Base-by-base conservation (phyloP, 1,140 invertebrate species). In the Paracyclopina nana region DNA sequence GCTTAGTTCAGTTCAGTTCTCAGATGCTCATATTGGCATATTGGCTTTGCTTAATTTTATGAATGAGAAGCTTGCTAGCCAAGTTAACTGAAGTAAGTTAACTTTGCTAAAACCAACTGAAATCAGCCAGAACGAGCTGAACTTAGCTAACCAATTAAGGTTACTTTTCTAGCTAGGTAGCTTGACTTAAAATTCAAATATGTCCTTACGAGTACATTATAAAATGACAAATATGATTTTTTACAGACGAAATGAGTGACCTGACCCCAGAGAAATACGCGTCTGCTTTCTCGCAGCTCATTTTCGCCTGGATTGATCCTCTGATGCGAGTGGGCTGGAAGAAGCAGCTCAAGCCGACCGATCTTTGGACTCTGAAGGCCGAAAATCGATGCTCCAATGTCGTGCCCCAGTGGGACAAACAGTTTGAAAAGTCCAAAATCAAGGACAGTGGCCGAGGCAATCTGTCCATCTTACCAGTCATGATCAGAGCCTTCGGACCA, bases 221-320 rank as follows among this genome's bases (percentile, higher is more conserved):
- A n/a, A n/a, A n/a, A n/a, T n/a, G n/a, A n/a, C n/a, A n/a, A n/a
- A n/a, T n/a, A n/a, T n/a, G n/a, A n/a, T n/a, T 9, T 38, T 2
- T 38, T 38, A 5, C 9, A 38, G 34, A 38, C 20, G 20, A 38
- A 16, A 3, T 38, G 34, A 5, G n/a, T 20, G 20, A 38, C 9
- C 14, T 38, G 14, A 20, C 20, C 8, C 34, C 34, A 5, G 34
- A 38, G 8, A 38, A 8, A 20, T 38, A 38, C 34, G 72, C 83
- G 30, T 86, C 87, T 18, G 94, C 91, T 63, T 71, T 87, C n/a
- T 88, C 84, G 16, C 73, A 76, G 46, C 64, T 96, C 2, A 72
- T 80, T 0, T 96, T 90, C 62, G 74, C 77, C 49, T 97, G 91
- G 91, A 94, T 95, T 63, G 81, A 87, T 64, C 54, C 64, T 1